Base-by-base conservation (phyloP, 2,888 invertebrate genomes). In the Bombylius major region DNA sequence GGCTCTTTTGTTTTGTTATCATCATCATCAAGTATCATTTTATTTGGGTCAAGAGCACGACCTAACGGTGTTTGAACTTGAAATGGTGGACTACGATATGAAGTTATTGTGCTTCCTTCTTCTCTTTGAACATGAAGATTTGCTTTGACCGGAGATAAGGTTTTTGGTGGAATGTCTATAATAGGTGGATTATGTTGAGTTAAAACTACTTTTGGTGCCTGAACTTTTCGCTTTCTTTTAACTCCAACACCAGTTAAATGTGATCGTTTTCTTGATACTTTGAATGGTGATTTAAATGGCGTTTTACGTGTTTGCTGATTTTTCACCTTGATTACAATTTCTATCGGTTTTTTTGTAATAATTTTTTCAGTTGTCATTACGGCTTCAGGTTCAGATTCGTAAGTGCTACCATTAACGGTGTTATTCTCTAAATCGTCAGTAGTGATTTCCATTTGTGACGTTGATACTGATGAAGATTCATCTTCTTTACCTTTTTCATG, bases 321-420 rank as follows among this genome's bases (percentile, higher is more conserved):
- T 32, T 59, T 64, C 0, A 72, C 62, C 50, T 69, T 69, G 4
- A 72, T 72, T 4, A 72, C 60, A 31, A 72, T 70, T 56, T 72
- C 67, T 4, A 69, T 50, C 0, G 69, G 69, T 39, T 53, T 48
- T 4, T 56, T 51, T 8, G 56, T 12, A 12, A 47, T 42, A 33
- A 39, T 14, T 14, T 50, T 47, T 39, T 23, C n/a, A 11, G 47
- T 2, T 13, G 51, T 9, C 5, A 42, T 13, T 6, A 47, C 23
- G 23, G 23, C 23, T 23, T 23, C 23, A 23, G 23, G 3, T 23
- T 23, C 23, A 23, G 23, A 23, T 23, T 23, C 23, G 23, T 23
- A 2, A 23, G 23, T 23, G 23, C 23, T 23, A 23, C 23, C 23
- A 23, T 3, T 23, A 23, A 1, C 23, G 3, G 3, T 23, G 23